A percentile compares a stretch with the other conserved stretches of the same genome.
Conservation (phyloP, 2,888 invertebrate species). For the Zeuzera pyrina region DNA sequence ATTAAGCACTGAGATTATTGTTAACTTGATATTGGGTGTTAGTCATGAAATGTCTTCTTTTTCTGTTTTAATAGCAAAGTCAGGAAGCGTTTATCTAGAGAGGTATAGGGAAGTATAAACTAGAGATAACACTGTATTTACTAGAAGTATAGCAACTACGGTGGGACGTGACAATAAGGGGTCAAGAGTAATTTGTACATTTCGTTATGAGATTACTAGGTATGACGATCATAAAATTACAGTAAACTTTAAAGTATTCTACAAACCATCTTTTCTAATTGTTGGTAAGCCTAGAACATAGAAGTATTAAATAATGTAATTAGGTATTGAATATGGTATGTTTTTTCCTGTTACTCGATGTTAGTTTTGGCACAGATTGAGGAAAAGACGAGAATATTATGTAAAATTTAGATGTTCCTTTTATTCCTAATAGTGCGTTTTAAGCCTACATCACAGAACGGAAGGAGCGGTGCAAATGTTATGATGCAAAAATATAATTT, state of each 20-base stretch:
- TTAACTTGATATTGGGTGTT: too few species aligned
- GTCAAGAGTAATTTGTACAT: constrained; percentile 54
- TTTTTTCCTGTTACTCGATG: constrained; percentile 20
- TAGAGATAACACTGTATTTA: constrained; percentile 9
- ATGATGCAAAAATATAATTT: constrained; percentile 61
- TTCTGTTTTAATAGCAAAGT: not conserved
- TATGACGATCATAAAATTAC: constrained; percentile 26
- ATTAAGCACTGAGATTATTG: too few species aligned
- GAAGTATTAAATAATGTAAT: constrained; percentile 9
- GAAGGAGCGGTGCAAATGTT: constrained; percentile 55
- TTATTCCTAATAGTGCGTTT: constrained; percentile 39
- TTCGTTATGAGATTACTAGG: constrained; percentile 40
- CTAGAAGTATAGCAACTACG: constrained; percentile 41
- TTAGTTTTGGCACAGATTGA: constrained; percentile 54
- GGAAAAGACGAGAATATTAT: constrained; percentile 25
- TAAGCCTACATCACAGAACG: constrained; percentile 68
- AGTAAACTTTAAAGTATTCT: constrained; percentile 43
- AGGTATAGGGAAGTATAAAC: constrained; percentile 1
- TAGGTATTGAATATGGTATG: constrained; percentile 14
- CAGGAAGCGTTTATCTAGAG: not conserved
- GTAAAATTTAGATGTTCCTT: constrained; percentile 22
- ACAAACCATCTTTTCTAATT: constrained; percentile 28
- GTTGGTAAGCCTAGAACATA: constrained; percentile 1
- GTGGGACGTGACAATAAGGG: constrained; percentile 70
- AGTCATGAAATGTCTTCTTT: not conserved